Evolutionary conservation across 2,113 vertebrate genomes (phyloP).

Genomic region (Gallinago undulata): DNA sequence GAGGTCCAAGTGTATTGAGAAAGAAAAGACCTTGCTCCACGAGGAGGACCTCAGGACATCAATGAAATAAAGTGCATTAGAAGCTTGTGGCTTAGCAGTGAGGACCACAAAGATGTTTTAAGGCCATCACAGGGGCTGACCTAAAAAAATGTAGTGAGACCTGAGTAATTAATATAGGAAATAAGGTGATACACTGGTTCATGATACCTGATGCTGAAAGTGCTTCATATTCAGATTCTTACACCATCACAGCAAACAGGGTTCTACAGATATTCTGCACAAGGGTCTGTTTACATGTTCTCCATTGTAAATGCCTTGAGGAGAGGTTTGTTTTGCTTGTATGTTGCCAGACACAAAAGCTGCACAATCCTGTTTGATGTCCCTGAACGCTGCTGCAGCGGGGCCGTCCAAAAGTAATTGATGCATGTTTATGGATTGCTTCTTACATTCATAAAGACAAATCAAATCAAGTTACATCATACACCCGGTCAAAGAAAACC

Average conservation of each 20-base stretch:
- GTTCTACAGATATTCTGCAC: background rate
- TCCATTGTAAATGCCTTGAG: background rate
- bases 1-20: background rate
- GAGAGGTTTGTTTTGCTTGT: background rate
- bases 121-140: background rate
- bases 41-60: background rate
- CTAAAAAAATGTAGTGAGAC: background rate
- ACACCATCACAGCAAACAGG: background rate
- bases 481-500: background rate
- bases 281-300: background rate
- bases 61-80: accelerated
- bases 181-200: background rate
- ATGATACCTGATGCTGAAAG: background rate
- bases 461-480: background rate
- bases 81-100: background rate
- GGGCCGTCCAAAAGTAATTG: background rate
- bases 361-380: background rate
- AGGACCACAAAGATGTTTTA: background rate
- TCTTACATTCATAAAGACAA: background rate
- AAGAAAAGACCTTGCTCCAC: background rate
- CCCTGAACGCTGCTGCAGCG: background rate
- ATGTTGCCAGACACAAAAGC: background rate
- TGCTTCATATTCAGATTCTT: background rate
- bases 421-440: background rate
- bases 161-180: background rate